Conservation (phyloP, 2,888 invertebrate genomes). For the Eilema depressum region DNA sequence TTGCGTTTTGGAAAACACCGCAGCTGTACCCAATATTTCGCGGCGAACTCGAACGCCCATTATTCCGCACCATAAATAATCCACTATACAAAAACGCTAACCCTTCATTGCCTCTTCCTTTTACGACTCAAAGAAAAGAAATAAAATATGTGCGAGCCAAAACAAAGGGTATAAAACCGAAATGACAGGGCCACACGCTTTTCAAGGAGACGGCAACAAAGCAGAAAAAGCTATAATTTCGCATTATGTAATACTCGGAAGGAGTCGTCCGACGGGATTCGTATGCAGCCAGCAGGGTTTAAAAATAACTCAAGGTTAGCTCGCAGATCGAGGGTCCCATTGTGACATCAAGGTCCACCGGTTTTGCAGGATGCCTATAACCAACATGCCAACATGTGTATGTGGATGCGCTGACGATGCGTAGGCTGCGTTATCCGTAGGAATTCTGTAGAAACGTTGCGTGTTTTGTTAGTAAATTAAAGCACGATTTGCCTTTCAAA, state of each 20-base stretch:
- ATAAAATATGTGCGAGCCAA: conserved; percentile 83
- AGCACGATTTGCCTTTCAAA: not conserved
- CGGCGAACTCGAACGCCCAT: conserved; percentile 71
- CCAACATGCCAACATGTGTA: conserved; percentile 54
- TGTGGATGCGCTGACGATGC: conserved; percentile 57
- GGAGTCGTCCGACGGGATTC: conserved; percentile 79
- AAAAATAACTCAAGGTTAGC: conserved; percentile 86
- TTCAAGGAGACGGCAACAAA: conserved; percentile 72
- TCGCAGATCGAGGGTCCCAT: conserved; percentile 79
- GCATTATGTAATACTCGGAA: conserved; percentile 86
- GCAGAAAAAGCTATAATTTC: conserved; percentile 80
- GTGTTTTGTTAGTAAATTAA: conserved; percentile 6
- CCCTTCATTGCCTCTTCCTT: conserved; percentile 86
- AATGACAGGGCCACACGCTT: conserved; percentile 85
- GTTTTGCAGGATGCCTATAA: conserved; percentile 78
- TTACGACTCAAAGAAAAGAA: conserved; percentile 84
- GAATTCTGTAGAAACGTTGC: conserved; percentile 4
- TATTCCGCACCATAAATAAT: conserved; percentile 84
- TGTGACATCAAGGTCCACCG: conserved; percentile 84
- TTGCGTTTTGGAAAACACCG: conserved; percentile 60
- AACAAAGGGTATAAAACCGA: conserved; percentile 83
- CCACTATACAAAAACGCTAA: conserved; percentile 80
- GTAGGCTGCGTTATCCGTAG: conserved; percentile 49
- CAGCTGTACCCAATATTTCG: conserved; percentile 74
- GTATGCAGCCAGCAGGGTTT: conserved; percentile 79